Evolutionary conservation across 2,888 invertebrate species (phyloP).

Genomic region (Amiota minor): DNA sequence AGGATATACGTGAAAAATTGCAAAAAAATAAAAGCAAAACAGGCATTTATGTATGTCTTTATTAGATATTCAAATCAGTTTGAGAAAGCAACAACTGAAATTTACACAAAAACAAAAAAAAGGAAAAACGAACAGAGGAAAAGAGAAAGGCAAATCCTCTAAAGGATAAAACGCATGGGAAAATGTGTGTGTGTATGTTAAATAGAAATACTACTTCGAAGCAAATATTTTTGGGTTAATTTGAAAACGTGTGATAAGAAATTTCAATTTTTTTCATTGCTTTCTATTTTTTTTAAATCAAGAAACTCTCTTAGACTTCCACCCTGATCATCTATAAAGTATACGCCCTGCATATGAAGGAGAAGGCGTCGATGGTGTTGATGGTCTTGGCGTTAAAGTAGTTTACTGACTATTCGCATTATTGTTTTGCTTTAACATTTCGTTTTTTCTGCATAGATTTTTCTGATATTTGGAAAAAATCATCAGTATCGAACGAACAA

Average conservation of each 20-base stretch:
- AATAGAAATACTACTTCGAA: not conserved
- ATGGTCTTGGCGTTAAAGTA: constrained; percentile 32
- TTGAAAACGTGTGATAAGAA: constrained; percentile 60
- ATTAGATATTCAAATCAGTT: constrained; percentile 54
- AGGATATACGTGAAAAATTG: not conserved
- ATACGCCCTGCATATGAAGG: constrained; percentile 35
- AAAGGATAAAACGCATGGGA: not conserved
- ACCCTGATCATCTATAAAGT: not conserved
- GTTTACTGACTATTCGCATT: constrained; percentile 32
- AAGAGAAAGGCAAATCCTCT: not conserved
- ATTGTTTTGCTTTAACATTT: not conserved
- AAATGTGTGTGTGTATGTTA: not conserved
- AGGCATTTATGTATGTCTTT: not conserved
- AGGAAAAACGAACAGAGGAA: not conserved
- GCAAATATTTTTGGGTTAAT: constrained; percentile 52
- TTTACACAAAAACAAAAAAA: not conserved
- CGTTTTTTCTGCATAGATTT: constrained; percentile 33
- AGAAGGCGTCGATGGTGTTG: no score
- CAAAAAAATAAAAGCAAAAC: constrained; percentile 20
- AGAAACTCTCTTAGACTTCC: not conserved
- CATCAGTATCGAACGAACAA: constrained; percentile 58
- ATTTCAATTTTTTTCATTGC: constrained; percentile 53
- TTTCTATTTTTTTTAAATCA: not conserved
- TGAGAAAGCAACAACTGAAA: constrained; percentile 37
- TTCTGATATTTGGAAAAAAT: constrained; percentile 45